Base-by-base conservation (phyloP, 2,113 vertebrate genomes). In the Archilochus colubris region DNA sequence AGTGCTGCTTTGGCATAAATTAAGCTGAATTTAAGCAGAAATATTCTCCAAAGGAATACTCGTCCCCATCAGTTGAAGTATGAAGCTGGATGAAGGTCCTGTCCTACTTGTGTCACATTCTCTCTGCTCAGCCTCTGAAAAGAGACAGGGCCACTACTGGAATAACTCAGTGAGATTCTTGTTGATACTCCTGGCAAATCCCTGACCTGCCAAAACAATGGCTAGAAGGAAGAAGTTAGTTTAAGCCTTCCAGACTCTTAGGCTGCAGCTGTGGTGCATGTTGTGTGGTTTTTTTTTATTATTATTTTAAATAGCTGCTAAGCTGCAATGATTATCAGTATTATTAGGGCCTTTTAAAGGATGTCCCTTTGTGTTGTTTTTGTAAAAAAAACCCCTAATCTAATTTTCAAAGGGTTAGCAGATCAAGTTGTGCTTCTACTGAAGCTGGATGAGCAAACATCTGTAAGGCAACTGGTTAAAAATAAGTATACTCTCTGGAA, bases 21-120 rank as follows among this genome's bases (percentile, higher is more conserved):
- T 24, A 70, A 75, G 2, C 43, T 54, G n/a, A 40, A 40, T 40
- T 40, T 40, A 40, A 40, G 18, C 33, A 82, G 67, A 66, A 85
- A 23, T 36, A 51, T 5, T 58, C 67, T 62, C 10, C 5, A 67
- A 7, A 46, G 43, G 58, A 64, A 64, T 69, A 67, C 17, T 88
- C 63, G 31, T 55, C 22, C 7, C 63, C 76, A 17, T 24, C 1
- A 0, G 18, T 46, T 83, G 33, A 74, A 84, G 27, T 69, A 25
- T 76, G 82, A 92, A 79, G 58, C 54, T 82, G 54, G 89, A 57
- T 84, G 75, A 84, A 87, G 74, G 74, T 63, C 75, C 70, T 94
- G 95, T 64, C 94, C 91, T 95, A 94, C 86, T 94, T 92, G 74
- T 95, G 93, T 95, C 93, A 92, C 51, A 75, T 91, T 89, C 89